Conservation (phyloP, 2,888 invertebrate species). For the Eupelmus urozonus region DNA sequence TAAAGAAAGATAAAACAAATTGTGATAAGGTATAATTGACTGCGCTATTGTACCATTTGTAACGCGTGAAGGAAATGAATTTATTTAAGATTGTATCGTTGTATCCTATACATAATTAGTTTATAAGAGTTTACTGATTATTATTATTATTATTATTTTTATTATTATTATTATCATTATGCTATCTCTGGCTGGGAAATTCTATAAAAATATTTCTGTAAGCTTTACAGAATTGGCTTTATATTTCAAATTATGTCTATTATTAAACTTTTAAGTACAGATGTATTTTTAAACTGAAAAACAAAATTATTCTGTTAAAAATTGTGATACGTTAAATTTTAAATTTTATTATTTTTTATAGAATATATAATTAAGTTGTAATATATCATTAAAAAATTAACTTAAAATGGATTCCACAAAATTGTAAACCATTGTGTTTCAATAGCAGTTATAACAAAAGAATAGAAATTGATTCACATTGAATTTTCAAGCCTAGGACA, state of each 20-base stretch:
- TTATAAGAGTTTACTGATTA: constrained; percentile 17
- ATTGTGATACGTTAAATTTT: background rate
- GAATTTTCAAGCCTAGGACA: background rate
- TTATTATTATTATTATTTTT: constrained; percentile 1
- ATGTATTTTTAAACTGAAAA: too few species aligned
- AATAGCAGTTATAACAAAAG: background rate
- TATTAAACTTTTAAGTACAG: too few species aligned
- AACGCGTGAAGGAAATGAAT: constrained; percentile 5
- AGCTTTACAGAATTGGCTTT: background rate
- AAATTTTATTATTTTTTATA: background rate
- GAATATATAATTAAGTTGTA: background rate
- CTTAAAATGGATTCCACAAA: background rate
- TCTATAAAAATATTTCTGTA: background rate
- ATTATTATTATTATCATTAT: constrained; percentile 4
- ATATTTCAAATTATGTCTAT: background rate
- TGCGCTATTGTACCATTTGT: constrained; percentile 5
- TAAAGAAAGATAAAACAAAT: constrained; percentile 33
- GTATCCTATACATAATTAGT: background rate
- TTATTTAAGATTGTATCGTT: background rate
- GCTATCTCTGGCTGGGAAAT: constrained; percentile 11
- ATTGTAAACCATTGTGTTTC: background rate
- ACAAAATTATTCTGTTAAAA: background rate
- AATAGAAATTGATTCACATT: background rate
- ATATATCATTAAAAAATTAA: background rate
- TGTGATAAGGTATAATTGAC: constrained; percentile 25